A percentile compares a stretch with the other conserved stretches of the same genome.
Evolutionary conservation across 2,797 vertebrate genomes (phyloP).

Genomic region (Potorous gilbertii): DNA sequence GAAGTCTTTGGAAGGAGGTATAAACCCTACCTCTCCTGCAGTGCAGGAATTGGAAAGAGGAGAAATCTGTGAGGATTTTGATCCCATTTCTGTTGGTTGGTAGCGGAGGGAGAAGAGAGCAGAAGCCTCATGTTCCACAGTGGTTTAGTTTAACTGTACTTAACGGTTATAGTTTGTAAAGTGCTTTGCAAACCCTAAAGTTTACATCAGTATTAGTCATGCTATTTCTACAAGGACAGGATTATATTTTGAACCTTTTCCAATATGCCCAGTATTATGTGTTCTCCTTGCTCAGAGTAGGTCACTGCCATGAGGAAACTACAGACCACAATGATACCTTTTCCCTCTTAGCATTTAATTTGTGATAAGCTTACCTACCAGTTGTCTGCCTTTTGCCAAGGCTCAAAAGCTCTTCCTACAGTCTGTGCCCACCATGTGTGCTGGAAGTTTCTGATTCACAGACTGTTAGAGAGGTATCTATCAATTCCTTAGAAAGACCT

Average conservation of each 20-base stretch:
- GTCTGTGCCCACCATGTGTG: neutral
- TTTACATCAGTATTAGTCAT: neutral
- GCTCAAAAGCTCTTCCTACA: neutral
- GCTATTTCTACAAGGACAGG: neutral
- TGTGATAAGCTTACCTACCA: neutral
- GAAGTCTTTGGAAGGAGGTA: neutral
- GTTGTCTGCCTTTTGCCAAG: neutral
- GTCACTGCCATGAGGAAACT: conserved; percentile 13
- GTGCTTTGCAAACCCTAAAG: neutral
- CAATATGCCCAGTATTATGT: neutral
- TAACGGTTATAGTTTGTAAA: neutral
- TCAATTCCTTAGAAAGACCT: neutral
- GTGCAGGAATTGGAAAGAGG: neutral
- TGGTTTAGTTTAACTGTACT: neutral
- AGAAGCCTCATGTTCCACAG: neutral
- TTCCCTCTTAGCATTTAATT: conserved; percentile 7
- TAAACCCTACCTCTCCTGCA: neutral
- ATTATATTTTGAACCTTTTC: neutral
- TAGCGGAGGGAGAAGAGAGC: neutral
- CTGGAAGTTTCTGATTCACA: neutral
- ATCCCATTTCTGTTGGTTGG: neutral
- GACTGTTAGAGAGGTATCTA: neutral
- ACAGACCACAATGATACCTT: neutral
- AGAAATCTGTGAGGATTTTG: neutral
- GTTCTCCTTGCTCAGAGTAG: conserved; percentile 8